Conservation (phyloP, 2,113 vertebrate species). For the Geococcyx californianus region DNA sequence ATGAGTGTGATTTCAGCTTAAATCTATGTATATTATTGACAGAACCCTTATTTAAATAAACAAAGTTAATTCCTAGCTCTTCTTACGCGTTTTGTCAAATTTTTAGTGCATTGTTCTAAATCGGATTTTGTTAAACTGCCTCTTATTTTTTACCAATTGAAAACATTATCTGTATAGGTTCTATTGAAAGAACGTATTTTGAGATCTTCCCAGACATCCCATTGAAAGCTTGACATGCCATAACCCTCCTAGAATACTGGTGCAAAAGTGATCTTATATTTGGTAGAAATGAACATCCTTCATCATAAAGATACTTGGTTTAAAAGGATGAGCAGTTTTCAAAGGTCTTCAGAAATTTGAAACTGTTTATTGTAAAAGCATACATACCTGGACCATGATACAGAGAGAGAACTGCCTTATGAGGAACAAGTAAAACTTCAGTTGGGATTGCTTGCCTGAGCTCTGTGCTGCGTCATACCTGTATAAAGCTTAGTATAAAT, state of each 20-base stretch:
- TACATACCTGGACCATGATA: rapidly evolving
- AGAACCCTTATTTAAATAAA: neutral
- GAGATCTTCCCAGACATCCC: neutral
- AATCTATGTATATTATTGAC: neutral
- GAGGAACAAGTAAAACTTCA: neutral
- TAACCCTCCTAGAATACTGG: neutral
- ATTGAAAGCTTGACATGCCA: neutral
- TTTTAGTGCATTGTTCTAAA: neutral
- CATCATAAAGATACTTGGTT: neutral
- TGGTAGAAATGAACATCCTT: neutral
- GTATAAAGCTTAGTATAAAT: neutral
- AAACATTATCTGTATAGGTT: neutral
- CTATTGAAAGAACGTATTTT: neutral
- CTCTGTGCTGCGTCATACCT: neutral
- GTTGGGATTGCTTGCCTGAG: neutral
- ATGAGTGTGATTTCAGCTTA: neutral
- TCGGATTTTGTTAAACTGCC: neutral
- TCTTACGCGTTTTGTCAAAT: neutral
- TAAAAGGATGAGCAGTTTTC: neutral
- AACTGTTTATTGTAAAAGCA: neutral
- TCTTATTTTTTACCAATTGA: neutral
- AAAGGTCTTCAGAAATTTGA: neutral
- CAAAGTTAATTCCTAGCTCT: neutral
- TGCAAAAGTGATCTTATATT: neutral
- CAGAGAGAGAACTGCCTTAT: neutral